Percentiles rank a stretch among this genome's conserved stretches.
phyloP scores from a whole-genome alignment of 2,113 vertebrate species.

The Ammodytes marinus region DNA sequence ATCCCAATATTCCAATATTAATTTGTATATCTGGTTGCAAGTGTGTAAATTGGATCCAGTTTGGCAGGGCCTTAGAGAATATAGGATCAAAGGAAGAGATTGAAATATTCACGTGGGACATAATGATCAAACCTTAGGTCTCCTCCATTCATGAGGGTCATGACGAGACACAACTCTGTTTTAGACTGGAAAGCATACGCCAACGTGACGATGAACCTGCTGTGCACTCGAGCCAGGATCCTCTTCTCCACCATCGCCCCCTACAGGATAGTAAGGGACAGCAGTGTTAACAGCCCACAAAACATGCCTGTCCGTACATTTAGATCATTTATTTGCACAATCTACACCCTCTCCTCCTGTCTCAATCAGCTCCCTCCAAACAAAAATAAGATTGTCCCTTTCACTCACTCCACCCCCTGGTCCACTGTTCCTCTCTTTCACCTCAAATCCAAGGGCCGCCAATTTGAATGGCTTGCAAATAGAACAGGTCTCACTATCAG shows the following conservation, averaged over 20 bases:
- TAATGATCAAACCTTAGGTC: conserved; percentile 85
- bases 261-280: conserved; percentile 60
- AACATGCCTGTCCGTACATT: not conserved
- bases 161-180: conserved; percentile 91
- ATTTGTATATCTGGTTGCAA: not conserved
- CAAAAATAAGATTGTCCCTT: no score
- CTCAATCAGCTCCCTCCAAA: no score
- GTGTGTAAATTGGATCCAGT: not conserved
- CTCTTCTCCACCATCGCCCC: conserved; percentile 92
- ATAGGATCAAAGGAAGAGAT: not conserved
- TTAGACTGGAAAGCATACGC: conserved; percentile 91
- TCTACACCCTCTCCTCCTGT: no score
- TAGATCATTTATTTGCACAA: no score
- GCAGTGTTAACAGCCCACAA: not conserved
- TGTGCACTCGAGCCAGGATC: conserved; percentile 90
- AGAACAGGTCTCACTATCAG: no score
- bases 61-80: not conserved
- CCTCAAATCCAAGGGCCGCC: no score
- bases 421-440: no score
- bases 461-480: no score
- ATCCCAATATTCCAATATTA: not conserved
- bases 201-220: conserved; percentile 90
- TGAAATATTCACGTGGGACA: not conserved
- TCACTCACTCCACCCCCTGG: no score
- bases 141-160: conserved; percentile 95